These are phyloP conservation scores for Xenopus borealis DNA, from an alignment of 2,113 vertebrate species.

Conservation along the genomic window DNA sequence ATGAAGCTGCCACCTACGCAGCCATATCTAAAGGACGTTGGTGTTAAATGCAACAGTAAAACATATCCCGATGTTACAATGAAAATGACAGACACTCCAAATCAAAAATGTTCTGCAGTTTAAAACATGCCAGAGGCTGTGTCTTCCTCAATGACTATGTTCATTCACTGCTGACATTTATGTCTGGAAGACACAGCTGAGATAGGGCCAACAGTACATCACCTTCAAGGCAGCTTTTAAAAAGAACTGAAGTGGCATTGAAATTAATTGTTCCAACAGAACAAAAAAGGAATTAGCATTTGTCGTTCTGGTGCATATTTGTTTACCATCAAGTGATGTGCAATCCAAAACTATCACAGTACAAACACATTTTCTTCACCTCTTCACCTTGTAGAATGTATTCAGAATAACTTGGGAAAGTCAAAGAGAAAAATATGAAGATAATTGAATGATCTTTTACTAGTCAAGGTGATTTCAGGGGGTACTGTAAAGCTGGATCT, in stretches of 20 bases:
- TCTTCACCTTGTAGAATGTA: too few species aligned
- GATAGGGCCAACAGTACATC: constrained; percentile 26
- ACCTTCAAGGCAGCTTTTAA: constrained; percentile 9
- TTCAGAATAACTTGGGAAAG: too few species aligned
- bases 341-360: too few species aligned
- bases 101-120: constrained; percentile 39
- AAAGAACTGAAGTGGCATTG: constrained; percentile 5
- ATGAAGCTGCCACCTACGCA: neutral
- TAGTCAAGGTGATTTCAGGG: too few species aligned
- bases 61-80: constrained; percentile 28
- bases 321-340: neutral
- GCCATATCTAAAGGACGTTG: constrained; percentile 16
- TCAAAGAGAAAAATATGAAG: too few species aligned
- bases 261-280: constrained; percentile 5
- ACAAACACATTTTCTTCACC: too few species aligned
- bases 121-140: constrained; percentile 44
- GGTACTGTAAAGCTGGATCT: too few species aligned
- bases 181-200: constrained; percentile 23
- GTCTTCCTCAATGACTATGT: constrained; percentile 37
- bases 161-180: constrained; percentile 45
- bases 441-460: too few species aligned
- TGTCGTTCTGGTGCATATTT: neutral
- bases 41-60: constrained; percentile 34
- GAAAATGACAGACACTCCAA: constrained; percentile 36
- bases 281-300: neutral